These are phyloP conservation scores for Gasterosteus nipponicus DNA, from an alignment of 2,113 vertebrate genomes.

Conservation along the genomic window DNA sequence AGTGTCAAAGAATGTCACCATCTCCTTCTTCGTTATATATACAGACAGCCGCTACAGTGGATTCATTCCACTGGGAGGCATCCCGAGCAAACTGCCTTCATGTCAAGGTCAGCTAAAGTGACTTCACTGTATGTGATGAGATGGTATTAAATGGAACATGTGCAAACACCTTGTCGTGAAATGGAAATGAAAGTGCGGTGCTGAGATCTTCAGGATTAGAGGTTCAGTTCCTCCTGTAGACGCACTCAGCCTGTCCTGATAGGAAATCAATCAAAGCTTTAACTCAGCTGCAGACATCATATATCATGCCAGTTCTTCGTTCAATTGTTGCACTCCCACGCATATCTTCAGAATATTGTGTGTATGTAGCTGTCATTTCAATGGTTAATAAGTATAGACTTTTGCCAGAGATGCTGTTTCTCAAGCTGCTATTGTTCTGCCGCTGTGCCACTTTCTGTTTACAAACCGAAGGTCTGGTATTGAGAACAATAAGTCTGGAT, in stretches of 20 bases:
- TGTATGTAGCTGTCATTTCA: constrained; percentile 26
- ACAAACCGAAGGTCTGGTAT: constrained; percentile 22
- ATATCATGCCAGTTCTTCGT: background rate
- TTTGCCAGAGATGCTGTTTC: background rate
- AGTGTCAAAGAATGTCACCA: constrained; percentile 65
- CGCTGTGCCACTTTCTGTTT: constrained; percentile 38
- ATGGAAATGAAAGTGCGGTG: background rate
- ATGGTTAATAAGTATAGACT: constrained; percentile 27
- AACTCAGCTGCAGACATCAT: background rate
- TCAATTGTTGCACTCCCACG: constrained; percentile 25
- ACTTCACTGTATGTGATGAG: constrained; percentile 48
- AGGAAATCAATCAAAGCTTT: constrained; percentile 1
- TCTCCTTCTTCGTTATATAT: constrained; percentile 64
- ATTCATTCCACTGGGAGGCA: constrained; percentile 44
- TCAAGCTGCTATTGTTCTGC: constrained; percentile 1
- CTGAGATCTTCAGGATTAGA: constrained; percentile 20
- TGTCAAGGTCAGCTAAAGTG: constrained; percentile 65
- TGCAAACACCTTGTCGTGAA: constrained; percentile 1
- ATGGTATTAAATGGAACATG: constrained; percentile 59
- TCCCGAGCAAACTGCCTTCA: constrained; percentile 40
- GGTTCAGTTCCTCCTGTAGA: constrained; percentile 11
- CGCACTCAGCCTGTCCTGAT: background rate
- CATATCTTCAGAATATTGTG: constrained; percentile 24
- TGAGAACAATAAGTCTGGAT: constrained; percentile 42
- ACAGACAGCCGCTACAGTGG: constrained; percentile 32